A percentile compares a stretch with the other conserved stretches of the same genome.
Evolutionary conservation across 1,140 invertebrate species (phyloP).

Genomic region (Drosophila parvula): DNA sequence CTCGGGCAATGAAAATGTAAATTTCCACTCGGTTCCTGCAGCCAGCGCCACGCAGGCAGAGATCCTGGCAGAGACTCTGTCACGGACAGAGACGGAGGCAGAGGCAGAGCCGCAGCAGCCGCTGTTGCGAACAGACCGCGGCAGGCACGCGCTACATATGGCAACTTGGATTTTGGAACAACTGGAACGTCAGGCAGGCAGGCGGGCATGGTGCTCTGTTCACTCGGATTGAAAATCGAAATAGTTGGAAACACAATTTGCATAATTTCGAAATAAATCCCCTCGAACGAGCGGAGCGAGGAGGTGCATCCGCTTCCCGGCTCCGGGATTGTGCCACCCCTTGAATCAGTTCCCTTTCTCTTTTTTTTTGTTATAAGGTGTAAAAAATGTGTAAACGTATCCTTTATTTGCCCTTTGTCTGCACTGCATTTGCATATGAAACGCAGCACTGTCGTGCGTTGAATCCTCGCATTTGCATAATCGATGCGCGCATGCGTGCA

Average conservation of each 20-base stretch:
- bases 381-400: constrained; percentile 81
- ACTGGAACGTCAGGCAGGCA: constrained; percentile 7
- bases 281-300: constrained; percentile 23
- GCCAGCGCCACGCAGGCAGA: constrained; percentile 44
- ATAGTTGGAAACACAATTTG: constrained; percentile 70
- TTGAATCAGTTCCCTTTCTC: constrained; percentile 30
- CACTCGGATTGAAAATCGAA: constrained; percentile 51
- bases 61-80: constrained; percentile 7
- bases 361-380: constrained; percentile 68
- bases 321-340: constrained; percentile 32
- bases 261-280: constrained; percentile 78
- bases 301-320: constrained; percentile 55
- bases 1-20: constrained; percentile 51
- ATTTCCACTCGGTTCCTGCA: constrained; percentile 74
- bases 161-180: constrained; percentile 21
- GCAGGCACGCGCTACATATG: constrained; percentile 61
- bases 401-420: constrained; percentile 63
- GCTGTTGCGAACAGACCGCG: constrained; percentile 57
- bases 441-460: constrained; percentile 47
- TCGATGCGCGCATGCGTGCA: constrained; percentile 77
- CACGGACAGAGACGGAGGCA: constrained; percentile 3
- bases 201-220: not conserved
- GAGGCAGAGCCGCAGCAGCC: constrained; percentile 65
- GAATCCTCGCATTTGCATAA: constrained; percentile 69
- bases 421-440: constrained; percentile 75